Base-by-base conservation (phyloP, 2,113 vertebrate genomes). In the Callithrix jacchus region DNA sequence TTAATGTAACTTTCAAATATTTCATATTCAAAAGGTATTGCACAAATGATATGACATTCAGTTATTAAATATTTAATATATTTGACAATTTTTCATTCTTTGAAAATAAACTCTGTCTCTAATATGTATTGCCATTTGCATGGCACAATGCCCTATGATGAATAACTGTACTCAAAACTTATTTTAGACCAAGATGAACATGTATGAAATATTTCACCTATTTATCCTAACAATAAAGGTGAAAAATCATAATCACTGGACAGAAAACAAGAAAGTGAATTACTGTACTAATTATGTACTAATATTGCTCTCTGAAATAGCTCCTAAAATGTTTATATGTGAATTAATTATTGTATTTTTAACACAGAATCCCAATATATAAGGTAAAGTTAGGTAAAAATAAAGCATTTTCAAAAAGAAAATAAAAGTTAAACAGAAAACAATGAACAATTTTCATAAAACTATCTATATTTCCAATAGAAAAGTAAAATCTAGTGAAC, bases 391-490 rank as follows among this genome's bases (percentile, higher is more conserved):
- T 2, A 86, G 42, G 6, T 86, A 37, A 91, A 95, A 79, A 66
- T 64, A 64, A 3, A 66, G 35, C 20, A 68, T 89, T 83, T 74
- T 18, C 8, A 42, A 58, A 37, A 30, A 35, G 20, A 94, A 82
- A 12, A 49, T 94, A 32, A 86, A 94, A 79, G 2, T 87, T 93
- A 86, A 92, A 61, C 14, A 70, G 18, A 85, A 91, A 81, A 88
- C 25, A 96, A 89, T 77, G 30, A 89, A 80, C 3, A 14, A 73
- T 54, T 93, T 70, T 73, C 42, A 17, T 70, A 89, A 95, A 95
- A 25, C 7, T 40, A 5, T 56, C 9, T 66, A 2, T 14, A 37
- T 87, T 89, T 94, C 27, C 66, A 84, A 27, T 6, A 92, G 16
- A 16, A 71, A 96, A 68, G 35, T 91, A 58, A 93, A 95, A 66